Evolutionary conservation across 2,797 vertebrate species (phyloP), one percentile per base, ranked within the genome.

Genomic region (Tragelaphus oryx): DNA sequence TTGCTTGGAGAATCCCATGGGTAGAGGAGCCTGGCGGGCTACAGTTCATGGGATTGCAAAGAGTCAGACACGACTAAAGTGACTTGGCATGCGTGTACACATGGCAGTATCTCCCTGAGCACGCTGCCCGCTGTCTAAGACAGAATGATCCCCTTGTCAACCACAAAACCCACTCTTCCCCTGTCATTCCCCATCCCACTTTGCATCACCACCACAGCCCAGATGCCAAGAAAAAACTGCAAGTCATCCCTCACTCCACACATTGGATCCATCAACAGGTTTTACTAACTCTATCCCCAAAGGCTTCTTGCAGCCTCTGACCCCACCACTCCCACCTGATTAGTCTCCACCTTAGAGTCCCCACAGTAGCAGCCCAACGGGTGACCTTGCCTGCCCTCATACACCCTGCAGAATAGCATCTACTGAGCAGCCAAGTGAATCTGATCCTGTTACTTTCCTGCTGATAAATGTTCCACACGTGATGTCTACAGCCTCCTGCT

Each of bases 401-500:
- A 24, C 1, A 22, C 81, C 4, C 13, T 30, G 30, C 20, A 65
- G 74, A 48, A 24, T 13, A 12, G 4, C 0, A 0, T 60, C 26
- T 33, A 2, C 48, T 37, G 7, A 18, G 44, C 82, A 65, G 30
- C 48, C 65, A 28, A 1, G 28, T 55, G 26, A 12, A 22, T 12
- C 50, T 17, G 20, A 30, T 81, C 24, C 0, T 0, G 14, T 28
- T 11, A 2, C 46, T 59, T 14, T 62, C 55, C 44, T 79, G 41
- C n/a, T 16, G 9, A 2, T 28, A 48, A 41, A 9, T 33, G 78
- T 71, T 44, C 14, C 9, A 6, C 1, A 20, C 1, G 0, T 22
- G 59, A 44, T n/a, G 13, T 55, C 30, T 28, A 0, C 0, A 0
- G 30, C 59, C 55, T 8, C 1, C 0, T 2, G 0, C 46, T 4